Conservation (phyloP, 2,888 invertebrate species). For the Selenia dentaria region DNA sequence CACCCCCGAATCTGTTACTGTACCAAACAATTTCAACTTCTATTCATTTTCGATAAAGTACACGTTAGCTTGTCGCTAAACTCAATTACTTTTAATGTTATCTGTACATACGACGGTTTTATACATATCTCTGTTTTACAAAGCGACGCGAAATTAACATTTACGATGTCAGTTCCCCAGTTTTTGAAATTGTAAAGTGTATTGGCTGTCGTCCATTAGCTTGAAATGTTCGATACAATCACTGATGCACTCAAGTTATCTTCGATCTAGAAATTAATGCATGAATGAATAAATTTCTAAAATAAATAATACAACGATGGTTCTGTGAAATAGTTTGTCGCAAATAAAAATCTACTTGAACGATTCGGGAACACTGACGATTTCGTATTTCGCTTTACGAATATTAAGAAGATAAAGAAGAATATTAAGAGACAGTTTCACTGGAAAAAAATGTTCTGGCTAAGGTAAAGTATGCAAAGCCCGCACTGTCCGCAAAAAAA, state of each 20-base stretch:
- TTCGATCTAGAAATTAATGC: constrained; percentile 18
- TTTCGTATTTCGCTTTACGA: no score
- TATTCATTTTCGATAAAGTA: constrained; percentile 40
- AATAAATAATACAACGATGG: constrained; percentile 14
- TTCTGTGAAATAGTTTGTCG: constrained; percentile 4
- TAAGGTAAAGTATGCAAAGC: no score
- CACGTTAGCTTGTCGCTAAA: constrained; percentile 38
- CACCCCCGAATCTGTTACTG: constrained; percentile 57
- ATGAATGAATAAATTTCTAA: constrained; percentile 4
- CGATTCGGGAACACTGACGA: background rate
- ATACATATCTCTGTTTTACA: constrained; percentile 61
- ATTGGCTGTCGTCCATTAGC: constrained; percentile 31
- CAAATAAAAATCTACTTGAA: background rate
- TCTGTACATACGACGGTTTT: constrained; percentile 72
- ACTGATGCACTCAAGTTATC: constrained; percentile 4
- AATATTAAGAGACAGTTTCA: no score
- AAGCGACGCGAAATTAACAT: constrained; percentile 68
- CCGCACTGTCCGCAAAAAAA: no score
- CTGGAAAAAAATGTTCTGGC: no score
- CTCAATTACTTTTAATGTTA: constrained; percentile 77
- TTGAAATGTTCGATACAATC: constrained; percentile 6
- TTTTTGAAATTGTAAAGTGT: constrained; percentile 34
- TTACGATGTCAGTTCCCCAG: constrained; percentile 39
- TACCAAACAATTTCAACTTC: constrained; percentile 36
- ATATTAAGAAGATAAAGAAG: no score